Base-by-base conservation (phyloP, 1,140 invertebrate genomes). In the Nasonia giraulti region DNA sequence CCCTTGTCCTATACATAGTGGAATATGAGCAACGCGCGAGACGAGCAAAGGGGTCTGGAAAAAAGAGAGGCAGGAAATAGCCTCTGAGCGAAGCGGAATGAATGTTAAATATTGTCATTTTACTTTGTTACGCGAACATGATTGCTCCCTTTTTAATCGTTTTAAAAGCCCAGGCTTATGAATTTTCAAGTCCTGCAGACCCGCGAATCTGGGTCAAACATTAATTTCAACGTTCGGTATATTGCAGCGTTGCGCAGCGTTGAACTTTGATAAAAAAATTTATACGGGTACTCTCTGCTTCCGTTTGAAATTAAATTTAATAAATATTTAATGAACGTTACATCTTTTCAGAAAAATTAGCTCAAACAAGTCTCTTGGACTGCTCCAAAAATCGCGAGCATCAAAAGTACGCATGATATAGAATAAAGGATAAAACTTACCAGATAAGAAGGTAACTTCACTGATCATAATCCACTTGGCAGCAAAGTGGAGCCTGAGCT, bases 381-480 rank as follows among this genome's bases (percentile, higher is more conserved):
- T 44, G 8, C 40, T 4, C 33, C 5, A 37, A 37, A 37, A 37
- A 37, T 37, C 33, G 40, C 40, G 2, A 62, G 20, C 20, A 37
- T 37, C 20, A 20, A 88, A 37, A 37, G 66, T 37, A 27, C 27
- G 27, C 27, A 27, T 79, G 7, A 55, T 44, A 44, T 44, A 10
- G 40, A 10, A 74, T 23, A 76, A 73, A 62, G 14, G 83, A 44
- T 85, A 23, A 20, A 79, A 90, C 93, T 95, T 87, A 96, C 96
- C 95, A 17, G 96, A 97, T 88, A 96, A 96, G 89, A 97, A 97
- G 8, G 95, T 95, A 74, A 98, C 94, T 93, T 98, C 98, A 91
- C 97, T 97, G 88, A 99, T 95, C 91, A 99, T 95, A 85, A 99
- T 97, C 97, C 97, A 98, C 80, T 95, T 94, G 6, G 97, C 95